Evolutionary conservation across 2,797 vertebrate species (phyloP), one percentile per base, ranked within the genome.

Genomic region (Tympanoctomys barrerae): DNA sequence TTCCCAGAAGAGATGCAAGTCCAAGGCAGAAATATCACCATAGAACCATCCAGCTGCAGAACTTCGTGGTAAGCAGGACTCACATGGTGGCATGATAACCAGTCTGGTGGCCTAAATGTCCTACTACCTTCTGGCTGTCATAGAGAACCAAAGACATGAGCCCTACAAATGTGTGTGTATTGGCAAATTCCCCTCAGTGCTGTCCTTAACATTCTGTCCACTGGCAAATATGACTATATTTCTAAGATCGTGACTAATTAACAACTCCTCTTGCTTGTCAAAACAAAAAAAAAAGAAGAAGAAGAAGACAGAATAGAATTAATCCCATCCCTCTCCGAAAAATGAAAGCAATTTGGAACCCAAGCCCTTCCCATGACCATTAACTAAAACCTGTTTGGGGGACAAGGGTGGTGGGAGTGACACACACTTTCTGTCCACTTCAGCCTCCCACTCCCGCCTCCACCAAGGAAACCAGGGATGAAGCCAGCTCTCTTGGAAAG

Each of bases 241-340:
- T 94, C 59, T 46, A 70, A 59, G 66, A 39, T 13, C 70, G 57
- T 90, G 81, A 93, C 91, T 93, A 90, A 91, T 64, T 73, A 94
- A 66, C 19, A 79, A 78, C 31, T 88, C 49, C n/a, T 77, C 80
- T 28, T 87, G 12, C 39, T 57, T 24, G 13, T 24, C 28, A 39
- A 28, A 86, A 21, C 19, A 68, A 57, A 52, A 70, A 91, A 71
- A 57, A 62, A 70, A 91, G 80, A 26, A 59, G 71, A 39, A 42
- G 42, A 8, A 49, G 8, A 83, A 54, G 11, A 61, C 14, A 39
- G 36, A 81, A 42, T n/a, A 57, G 71, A 82, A 18, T 52, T 12
- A 91, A 83, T 22, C 12, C 66, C 71, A 93, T 66, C 36, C 8
- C n/a, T 87, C 11, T 57, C 18, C 61, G 75, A 81, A n/a, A 91